Conservation (phyloP, 2,113 vertebrate genomes). For the Percina caprodes region DNA sequence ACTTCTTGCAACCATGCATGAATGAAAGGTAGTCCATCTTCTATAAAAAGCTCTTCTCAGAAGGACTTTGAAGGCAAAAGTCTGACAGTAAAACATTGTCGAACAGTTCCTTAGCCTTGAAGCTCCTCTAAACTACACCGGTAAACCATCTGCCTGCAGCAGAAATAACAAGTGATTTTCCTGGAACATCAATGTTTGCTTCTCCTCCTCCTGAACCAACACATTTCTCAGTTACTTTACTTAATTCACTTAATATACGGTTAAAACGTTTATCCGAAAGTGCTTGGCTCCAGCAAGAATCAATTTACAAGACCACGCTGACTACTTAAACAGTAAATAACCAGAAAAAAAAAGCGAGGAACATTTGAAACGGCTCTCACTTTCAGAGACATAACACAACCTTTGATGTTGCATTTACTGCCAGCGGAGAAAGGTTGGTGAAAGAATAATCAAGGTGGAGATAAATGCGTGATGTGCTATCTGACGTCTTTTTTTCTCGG, state of each 20-base stretch:
- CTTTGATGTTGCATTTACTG: conserved; percentile 70
- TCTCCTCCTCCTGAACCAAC: conserved; percentile 14
- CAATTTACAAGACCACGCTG: conserved; percentile 9
- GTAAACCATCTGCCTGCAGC: not conserved
- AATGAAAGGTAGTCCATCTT: not conserved
- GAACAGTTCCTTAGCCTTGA: not conserved
- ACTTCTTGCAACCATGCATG: not conserved
- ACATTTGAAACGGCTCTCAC: conserved; percentile 2
- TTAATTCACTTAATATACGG: conserved; percentile 24
- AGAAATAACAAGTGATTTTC: not conserved
- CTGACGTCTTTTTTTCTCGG: conserved; percentile 43
- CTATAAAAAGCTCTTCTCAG: not conserved
- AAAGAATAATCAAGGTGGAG: conserved; percentile 60
- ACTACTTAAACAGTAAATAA: conserved; percentile 34
- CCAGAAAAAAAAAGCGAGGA: not conserved
- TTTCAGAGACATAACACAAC: not conserved
- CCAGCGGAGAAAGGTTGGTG: conserved; percentile 16
- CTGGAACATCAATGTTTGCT: not conserved
- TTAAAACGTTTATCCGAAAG: conserved; percentile 10
- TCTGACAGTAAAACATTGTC: not conserved
- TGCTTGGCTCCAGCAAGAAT: conserved; percentile 3
- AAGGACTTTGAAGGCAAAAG: not conserved
- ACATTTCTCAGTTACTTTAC: conserved; percentile 12
- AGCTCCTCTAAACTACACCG: not conserved
- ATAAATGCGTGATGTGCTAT: conserved; percentile 62